phyloP scores from a whole-genome alignment of 2,888 invertebrate species.

The Protophormia terraenovae region DNA sequence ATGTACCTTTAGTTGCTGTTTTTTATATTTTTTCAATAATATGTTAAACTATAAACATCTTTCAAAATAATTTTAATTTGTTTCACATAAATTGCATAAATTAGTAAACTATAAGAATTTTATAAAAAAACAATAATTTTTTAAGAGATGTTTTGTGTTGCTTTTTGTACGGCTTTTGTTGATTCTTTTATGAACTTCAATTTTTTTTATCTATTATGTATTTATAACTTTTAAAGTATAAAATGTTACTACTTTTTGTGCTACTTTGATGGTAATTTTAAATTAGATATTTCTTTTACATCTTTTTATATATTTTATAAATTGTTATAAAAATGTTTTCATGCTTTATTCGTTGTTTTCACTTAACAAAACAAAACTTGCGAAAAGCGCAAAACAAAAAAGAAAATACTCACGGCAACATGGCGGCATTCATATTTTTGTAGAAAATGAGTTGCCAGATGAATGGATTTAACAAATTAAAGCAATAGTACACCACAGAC shows the following conservation, averaged over 20 bases:
- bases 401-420: constrained; percentile 51
- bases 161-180: neutral
- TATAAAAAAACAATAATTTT: neutral
- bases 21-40: too few species aligned
- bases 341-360: constrained; percentile 45
- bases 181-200: neutral
- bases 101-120: neutral
- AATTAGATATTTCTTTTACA: neutral
- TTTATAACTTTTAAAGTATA: neutral
- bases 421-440: constrained; percentile 30
- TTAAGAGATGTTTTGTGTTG: neutral
- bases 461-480: too few species aligned
- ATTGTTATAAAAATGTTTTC: constrained; percentile 21
- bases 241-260: neutral
- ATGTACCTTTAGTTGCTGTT: too few species aligned
- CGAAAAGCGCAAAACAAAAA: constrained; percentile 62
- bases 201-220: neutral
- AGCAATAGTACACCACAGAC: too few species aligned
- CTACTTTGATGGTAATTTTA: neutral
- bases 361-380: constrained; percentile 61
- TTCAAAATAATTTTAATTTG: too few species aligned
- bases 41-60: too few species aligned
- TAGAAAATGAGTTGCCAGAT: neutral
- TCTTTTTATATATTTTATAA: neutral
- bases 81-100: too few species aligned